Conservation (phyloP, 1,140 invertebrate genomes). For the Drosophila pseudoobscura region DNA sequence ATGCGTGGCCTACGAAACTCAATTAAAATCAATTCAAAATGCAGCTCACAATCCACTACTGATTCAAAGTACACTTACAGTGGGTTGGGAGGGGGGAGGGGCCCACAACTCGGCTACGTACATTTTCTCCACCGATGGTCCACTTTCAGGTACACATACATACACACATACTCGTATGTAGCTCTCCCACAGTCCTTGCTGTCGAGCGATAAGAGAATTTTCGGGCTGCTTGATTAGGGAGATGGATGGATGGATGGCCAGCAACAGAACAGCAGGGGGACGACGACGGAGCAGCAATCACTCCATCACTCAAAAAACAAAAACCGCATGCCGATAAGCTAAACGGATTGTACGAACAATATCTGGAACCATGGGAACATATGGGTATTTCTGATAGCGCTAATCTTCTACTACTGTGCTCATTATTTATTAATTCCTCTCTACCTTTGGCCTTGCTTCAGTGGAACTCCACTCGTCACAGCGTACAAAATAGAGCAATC, state of each 20-base stretch:
- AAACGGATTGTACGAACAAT: constrained; percentile 9
- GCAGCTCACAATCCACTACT: constrained; percentile 48
- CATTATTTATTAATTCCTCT: not conserved
- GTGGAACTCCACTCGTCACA: constrained; percentile 1
- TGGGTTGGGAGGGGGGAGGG: not conserved
- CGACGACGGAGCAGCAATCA: too few relatives aligned
- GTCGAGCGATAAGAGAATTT: too few relatives aligned
- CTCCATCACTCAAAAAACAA: not conserved
- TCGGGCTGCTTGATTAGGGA: too few relatives aligned
- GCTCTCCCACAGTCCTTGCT: too few relatives aligned
- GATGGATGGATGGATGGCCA: too few relatives aligned
- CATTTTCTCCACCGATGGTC: not conserved
- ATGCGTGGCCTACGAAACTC: constrained; percentile 69
- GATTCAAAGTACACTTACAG: constrained; percentile 52
- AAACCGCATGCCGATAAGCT: constrained; percentile 17
- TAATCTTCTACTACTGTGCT: not conserved
- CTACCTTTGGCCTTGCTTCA: not conserved
- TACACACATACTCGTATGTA: too few relatives aligned
- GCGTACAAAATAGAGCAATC: constrained; percentile 32
- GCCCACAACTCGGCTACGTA: not conserved
- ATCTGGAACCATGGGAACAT: constrained; percentile 11
- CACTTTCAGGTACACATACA: too few relatives aligned
- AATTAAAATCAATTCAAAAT: constrained; percentile 63
- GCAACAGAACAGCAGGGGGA: not conserved
- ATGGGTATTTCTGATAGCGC: constrained; percentile 3